Conservation (phyloP, 2,888 invertebrate genomes). For the Megamerina dolium region DNA sequence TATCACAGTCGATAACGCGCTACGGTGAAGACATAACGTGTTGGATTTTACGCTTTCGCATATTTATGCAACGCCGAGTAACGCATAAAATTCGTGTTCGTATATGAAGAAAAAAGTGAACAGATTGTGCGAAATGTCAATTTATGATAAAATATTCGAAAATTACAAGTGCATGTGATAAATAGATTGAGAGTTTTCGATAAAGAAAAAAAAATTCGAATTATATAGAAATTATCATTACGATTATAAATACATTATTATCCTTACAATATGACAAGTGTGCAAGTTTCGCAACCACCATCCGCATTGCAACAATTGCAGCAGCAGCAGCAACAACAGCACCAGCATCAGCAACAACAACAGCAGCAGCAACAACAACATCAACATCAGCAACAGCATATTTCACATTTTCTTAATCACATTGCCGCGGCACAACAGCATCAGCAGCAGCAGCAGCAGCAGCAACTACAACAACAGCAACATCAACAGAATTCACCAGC, state of each 20-base stretch:
- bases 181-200: too few relatives aligned
- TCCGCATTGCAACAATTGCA: conserved; percentile 24
- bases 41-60: too few relatives aligned
- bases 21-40: conserved; percentile 32
- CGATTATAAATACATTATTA: conserved; percentile 4
- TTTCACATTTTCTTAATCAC: conserved; percentile 43
- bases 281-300: conserved; percentile 45
- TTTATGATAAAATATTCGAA: too few relatives aligned
- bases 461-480: conserved; percentile 24
- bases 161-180: too few relatives aligned
- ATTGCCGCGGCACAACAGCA: conserved; percentile 37
- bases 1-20: conserved; percentile 41
- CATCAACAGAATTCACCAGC: conserved; percentile 23
- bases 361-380: conserved; percentile 26
- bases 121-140: too few relatives aligned
- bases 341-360: conserved; percentile 34
- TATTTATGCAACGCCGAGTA: too few relatives aligned
- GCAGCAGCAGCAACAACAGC: conserved; percentile 26
- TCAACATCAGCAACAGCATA: conserved; percentile 36
- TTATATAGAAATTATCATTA: conserved; percentile 3
- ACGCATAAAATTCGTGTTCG: too few relatives aligned
- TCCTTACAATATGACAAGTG: conserved; percentile 43
- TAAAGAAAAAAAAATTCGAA: conserved; percentile 5
- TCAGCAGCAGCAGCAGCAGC: conserved; percentile 26
- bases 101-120: too few relatives aligned